phyloP scores from a whole-genome alignment of 1,140 invertebrate species.

The Eriocheir sinensis region DNA sequence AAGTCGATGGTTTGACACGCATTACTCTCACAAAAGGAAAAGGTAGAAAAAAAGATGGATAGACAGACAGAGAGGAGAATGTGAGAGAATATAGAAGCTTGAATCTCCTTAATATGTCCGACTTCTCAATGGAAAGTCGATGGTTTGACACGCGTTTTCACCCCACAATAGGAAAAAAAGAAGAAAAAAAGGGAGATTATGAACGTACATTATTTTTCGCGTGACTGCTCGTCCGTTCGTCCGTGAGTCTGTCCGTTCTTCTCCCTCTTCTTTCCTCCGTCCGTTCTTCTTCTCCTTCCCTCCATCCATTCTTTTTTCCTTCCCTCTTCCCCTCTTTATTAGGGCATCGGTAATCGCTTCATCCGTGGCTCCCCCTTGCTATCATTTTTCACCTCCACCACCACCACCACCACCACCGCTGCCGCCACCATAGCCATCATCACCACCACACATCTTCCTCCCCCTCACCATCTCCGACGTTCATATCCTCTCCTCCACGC shows the following conservation, averaged over 20 bases:
- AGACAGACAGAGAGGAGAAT: background rate
- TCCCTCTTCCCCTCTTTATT: constrained; percentile 47
- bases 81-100: background rate
- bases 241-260: background rate
- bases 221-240: background rate
- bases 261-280: background rate
- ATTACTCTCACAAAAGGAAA: no score
- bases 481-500: constrained; percentile 29
- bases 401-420: constrained; percentile 29
- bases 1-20: background rate
- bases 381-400: constrained; percentile 43
- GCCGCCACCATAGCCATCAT: background rate
- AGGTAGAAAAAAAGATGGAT: background rate
- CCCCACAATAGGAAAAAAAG: no score
- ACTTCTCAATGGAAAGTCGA: background rate
- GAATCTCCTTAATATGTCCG: background rate
- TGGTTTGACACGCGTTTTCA: background rate
- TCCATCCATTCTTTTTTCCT: background rate
- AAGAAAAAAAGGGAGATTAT: no score
- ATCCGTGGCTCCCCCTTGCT: constrained; percentile 43
- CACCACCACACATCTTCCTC: background rate
- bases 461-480: constrained; percentile 32
- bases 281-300: background rate
- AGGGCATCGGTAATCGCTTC: constrained; percentile 55
- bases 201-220: no score